Evolutionary conservation across 2,113 vertebrate genomes (phyloP), one percentile per base, ranked within the genome.

Genomic region (Cynopterus brachyotis): DNA sequence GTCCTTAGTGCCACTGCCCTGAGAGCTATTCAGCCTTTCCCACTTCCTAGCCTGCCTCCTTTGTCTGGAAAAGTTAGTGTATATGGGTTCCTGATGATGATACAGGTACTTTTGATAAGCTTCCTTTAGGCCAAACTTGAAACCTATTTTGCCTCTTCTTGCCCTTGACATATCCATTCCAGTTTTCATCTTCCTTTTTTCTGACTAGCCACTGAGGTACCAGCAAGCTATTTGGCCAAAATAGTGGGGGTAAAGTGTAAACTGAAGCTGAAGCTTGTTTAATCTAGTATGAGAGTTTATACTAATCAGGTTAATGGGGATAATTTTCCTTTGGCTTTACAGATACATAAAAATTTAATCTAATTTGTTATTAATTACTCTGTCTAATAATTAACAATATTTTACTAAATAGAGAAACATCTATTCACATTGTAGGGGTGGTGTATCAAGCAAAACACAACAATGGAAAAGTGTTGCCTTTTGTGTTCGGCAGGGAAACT

Each of bases 281-380:
- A 96, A 95, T 96, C 42, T 76, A 92, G 69, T 69, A 32, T 96
- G 95, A 88, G 79, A 97, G 64, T 95, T 97, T 98, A 95, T 97
- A 93, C 92, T 96, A 73, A 96, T 96, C 87, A 96, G 95, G 97
- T 97, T 97, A 97, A 96, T 95, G 59, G 66, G 32, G 69, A 96
- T 96, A 96, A 95, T 98, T 98, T 97, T 70, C 92, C 84, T 87
- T 90, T 97, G 92, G 83, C 92, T 96, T 97, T 64, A 96, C 45
- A 97, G 87, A 96, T 57, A 95, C 70, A 93, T 70, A 62, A 96
- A 93, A 93, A 93, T 95, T 86, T 97, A 97, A 95, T 96, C 83
- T 96, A 95, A 97, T 96, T 95, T 96, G 53, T 45, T 96, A 95
- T 94, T 98, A 98, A 97, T 98, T 97, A 96, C 62, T 83, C 50